Evolutionary conservation across 1,140 invertebrate species (phyloP).

Genomic region (Sycophila sp.): DNA sequence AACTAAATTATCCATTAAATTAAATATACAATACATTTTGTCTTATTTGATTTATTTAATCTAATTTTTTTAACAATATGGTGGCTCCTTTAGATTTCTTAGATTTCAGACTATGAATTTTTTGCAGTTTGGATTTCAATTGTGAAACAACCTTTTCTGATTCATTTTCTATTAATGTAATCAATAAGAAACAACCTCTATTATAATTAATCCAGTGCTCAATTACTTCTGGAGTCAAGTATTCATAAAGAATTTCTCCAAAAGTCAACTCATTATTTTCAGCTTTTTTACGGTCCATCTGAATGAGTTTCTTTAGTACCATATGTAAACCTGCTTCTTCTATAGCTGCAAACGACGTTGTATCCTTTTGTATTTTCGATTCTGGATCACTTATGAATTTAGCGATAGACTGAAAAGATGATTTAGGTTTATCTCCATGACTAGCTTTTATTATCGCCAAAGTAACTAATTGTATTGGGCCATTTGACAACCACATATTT

Average conservation of each 20-base stretch:
- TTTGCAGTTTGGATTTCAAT: slow-evolving; percentile 43
- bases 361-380: slow-evolving; percentile 61
- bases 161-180: slow-evolving; percentile 67
- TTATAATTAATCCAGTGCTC: slow-evolving; percentile 69
- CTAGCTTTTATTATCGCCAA: slow-evolving; percentile 76
- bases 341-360: slow-evolving; percentile 65
- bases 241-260: slow-evolving; percentile 59
- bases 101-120: slow-evolving; percentile 47
- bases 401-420: slow-evolving; percentile 63
- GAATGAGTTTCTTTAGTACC: slow-evolving; percentile 82
- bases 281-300: slow-evolving; percentile 69
- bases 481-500: slow-evolving; percentile 75
- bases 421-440: slow-evolving; percentile 49
- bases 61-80: slow-evolving; percentile 67
- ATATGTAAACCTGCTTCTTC: slow-evolving; percentile 84
- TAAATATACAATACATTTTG: slow-evolving; percentile 10
- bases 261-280: slow-evolving; percentile 60
- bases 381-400: slow-evolving; percentile 61
- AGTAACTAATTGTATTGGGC: slow-evolving; percentile 76
- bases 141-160: slow-evolving; percentile 21
- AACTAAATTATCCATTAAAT: slow-evolving; percentile 2
- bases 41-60: slow-evolving; percentile 24
- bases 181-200: slow-evolving; percentile 71
- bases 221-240: slow-evolving; percentile 60
- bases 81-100: slow-evolving; percentile 64